Evolutionary conservation across 2,797 vertebrate species (phyloP).

Genomic region (Pipistrellus nathusii): DNA sequence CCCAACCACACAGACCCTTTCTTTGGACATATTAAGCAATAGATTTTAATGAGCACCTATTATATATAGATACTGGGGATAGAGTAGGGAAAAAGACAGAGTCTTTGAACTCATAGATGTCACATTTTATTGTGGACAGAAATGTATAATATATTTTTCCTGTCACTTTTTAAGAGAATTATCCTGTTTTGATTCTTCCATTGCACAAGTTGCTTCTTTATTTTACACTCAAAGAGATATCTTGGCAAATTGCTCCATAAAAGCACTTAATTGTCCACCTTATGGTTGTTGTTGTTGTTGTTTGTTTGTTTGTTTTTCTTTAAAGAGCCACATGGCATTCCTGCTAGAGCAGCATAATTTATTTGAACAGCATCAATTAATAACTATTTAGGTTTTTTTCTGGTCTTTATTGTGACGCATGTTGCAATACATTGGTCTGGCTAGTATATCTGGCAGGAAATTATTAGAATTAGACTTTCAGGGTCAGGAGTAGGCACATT

Average conservation of each 20-base stretch:
- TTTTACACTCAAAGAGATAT: conserved; percentile 20
- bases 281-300: neutral
- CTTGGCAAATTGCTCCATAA: neutral
- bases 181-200: neutral
- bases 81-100: neutral
- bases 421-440: neutral
- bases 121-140: neutral
- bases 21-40: neutral
- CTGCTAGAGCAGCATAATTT: neutral
- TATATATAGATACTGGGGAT: neutral
- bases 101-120: neutral
- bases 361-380: neutral
- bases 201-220: neutral
- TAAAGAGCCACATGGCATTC: neutral
- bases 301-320: too few species aligned
- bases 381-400: neutral
- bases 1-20: fast-evolving
- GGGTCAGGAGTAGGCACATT: neutral
- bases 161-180: neutral
- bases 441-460: neutral
- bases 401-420: neutral
- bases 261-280: neutral
- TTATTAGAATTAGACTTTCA: neutral
- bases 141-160: neutral
- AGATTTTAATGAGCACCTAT: neutral